Evolutionary conservation across 2,888 invertebrate species (phyloP), one percentile per base, ranked within the genome.

Genomic region (Drosophila birchii): DNA sequence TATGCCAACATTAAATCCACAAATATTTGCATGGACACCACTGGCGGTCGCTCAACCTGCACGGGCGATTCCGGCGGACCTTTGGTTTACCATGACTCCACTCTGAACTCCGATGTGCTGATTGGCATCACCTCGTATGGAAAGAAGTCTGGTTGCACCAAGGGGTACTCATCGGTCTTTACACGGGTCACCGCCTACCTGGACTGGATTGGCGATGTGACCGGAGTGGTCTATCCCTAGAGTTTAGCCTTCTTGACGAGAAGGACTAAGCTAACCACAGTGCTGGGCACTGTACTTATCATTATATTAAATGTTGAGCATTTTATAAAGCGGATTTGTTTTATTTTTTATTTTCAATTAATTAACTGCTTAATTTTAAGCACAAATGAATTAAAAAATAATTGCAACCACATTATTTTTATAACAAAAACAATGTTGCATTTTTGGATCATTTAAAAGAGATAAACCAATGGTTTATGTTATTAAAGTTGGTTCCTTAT

Each of bases 151-250:
- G 84, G 86, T n/a, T 88, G 88, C 54, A 68, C 69, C 6, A 73
- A 64, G 20, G 85, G 81, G 8, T 78, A 39, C 41, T 81, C 85
- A 11, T 71, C 78, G 9, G 83, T 79, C 5, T 81, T 79, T 54
- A 81, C 78, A 4, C 80, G 92, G 20, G 75, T 91, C 11, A 90
- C 91, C 8, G 58, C 82, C 14, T 92, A 90, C 64, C 75, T 92
- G 77, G 89, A 90, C 56, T 92, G 92, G 92, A 92, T 92, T 36
- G 79, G 81, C 39, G 67, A 76, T 0, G 71, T 76, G 18, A 80
- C 78, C 26, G 89, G 87, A 36, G 77, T 90, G 32, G 78, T 29
- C n/a, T 56, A 72, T 23, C n/a, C 72, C n/a, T 72, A 75, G 45
- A 34, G 32, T 16, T 20, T 18, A 18, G 20, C 12, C 34, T 34